phyloP scores from a whole-genome alignment of 2,888 invertebrate species.

The Drosophila diplacantha region DNA sequence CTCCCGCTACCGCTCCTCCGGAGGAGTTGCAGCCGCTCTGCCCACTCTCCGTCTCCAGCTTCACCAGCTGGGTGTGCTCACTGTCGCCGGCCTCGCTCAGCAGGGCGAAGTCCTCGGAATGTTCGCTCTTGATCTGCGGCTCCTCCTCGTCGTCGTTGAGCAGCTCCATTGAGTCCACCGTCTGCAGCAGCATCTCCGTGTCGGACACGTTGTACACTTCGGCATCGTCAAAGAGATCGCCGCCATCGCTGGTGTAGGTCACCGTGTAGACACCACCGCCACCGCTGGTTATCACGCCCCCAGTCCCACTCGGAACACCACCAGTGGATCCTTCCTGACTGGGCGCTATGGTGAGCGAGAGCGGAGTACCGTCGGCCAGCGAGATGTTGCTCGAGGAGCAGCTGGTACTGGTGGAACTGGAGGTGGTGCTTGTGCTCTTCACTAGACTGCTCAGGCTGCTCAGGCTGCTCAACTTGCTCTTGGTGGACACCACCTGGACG shows the following conservation, averaged over 20 bases:
- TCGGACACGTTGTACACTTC: slow-evolving; percentile 88
- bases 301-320: slow-evolving; percentile 76
- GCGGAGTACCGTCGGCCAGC: slow-evolving; percentile 74
- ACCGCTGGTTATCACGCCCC: slow-evolving; percentile 36
- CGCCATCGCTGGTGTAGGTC: slow-evolving; percentile 81
- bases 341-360: slow-evolving; percentile 76
- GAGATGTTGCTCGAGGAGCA: slow-evolving; percentile 55
- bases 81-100: slow-evolving; percentile 45
- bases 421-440: slow-evolving; percentile 15
- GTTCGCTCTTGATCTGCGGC: slow-evolving; percentile 59
- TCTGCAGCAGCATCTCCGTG: slow-evolving; percentile 83
- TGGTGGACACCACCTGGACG: slow-evolving; percentile 72
- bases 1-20: slow-evolving; percentile 44
- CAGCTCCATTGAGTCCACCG: slow-evolving; percentile 82
- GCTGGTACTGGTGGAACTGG: slow-evolving; percentile 51
- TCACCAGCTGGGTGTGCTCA: slow-evolving; percentile 53
- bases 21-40: background rate
- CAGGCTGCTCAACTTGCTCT: slow-evolving; percentile 53
- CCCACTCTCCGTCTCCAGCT: slow-evolving; percentile 53
- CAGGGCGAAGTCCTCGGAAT: slow-evolving; percentile 71
- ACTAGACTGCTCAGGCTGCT: slow-evolving; percentile 28
- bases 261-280: slow-evolving; percentile 82
- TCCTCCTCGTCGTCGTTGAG: slow-evolving; percentile 81
- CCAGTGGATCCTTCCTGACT: slow-evolving; percentile 58
- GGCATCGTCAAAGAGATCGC: slow-evolving; percentile 81